Percentiles rank a stretch among this genome's conserved stretches.
Evolutionary conservation across 2,888 invertebrate species (phyloP).

Genomic region (Anoncus sp.): DNA sequence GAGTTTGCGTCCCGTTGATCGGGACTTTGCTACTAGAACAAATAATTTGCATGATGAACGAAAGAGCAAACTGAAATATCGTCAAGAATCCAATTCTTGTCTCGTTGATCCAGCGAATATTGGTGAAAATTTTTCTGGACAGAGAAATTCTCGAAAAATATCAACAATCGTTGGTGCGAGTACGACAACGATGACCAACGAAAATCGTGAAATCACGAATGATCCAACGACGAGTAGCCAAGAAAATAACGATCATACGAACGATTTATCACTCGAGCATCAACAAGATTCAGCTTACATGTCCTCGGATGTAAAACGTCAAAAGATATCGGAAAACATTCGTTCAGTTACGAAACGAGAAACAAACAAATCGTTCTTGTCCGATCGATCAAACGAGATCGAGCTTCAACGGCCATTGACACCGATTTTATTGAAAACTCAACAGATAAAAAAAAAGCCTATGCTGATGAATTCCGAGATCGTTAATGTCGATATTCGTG

Average conservation of each 20-base stretch:
- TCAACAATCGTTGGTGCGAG: neutral
- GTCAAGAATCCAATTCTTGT: neutral
- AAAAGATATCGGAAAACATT: neutral
- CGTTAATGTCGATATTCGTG: constrained; percentile 23
- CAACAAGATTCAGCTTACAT: constrained; percentile 16
- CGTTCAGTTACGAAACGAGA: constrained; percentile 10
- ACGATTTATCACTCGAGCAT: neutral
- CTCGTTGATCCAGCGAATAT: constrained; percentile 1
- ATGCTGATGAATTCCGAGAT: constrained; percentile 31
- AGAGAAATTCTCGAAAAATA: neutral
- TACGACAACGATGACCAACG: neutral
- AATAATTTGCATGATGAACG: constrained; percentile 2
- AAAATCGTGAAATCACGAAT: neutral
- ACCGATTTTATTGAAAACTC: constrained; percentile 1
- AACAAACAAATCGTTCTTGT: neutral
- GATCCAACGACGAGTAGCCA: neutral
- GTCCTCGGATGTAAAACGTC: constrained; percentile 14
- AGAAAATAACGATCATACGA: neutral
- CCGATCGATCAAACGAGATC: neutral
- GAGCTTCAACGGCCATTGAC: neutral
- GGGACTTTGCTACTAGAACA: constrained; percentile 6
- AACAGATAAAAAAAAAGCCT: constrained; percentile 36
- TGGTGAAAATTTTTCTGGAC: neutral
- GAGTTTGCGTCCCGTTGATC: constrained; percentile 26
- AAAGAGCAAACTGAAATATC: constrained; percentile 1